phyloP scores from a whole-genome alignment of 2,113 vertebrate genomes.

The Oxyura jamaicensis region DNA sequence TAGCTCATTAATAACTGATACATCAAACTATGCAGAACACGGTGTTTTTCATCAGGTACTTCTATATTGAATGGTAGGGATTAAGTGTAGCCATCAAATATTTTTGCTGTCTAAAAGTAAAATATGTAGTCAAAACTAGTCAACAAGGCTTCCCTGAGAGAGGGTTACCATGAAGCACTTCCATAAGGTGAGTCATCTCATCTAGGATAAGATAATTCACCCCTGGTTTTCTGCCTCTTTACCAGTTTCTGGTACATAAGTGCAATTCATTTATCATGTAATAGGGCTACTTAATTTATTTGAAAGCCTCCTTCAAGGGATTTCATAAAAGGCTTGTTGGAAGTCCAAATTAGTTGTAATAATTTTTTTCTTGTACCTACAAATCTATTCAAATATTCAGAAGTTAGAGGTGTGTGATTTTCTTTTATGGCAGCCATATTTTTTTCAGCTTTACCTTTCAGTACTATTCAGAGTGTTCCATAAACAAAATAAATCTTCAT shows the following conservation, averaged over 20 bases:
- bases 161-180: not conserved
- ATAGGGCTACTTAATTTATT: slow-evolving; percentile 34
- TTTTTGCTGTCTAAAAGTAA: not conserved
- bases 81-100: not conserved
- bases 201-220: not conserved
- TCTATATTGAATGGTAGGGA: not conserved
- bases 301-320: slow-evolving; percentile 15
- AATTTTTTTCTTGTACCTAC: not conserved
- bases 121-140: not conserved
- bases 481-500: slow-evolving; percentile 34
- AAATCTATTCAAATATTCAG: not conserved
- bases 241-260: not conserved
- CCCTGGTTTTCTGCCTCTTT: slow-evolving; percentile 8
- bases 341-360: slow-evolving; percentile 38
- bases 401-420: not conserved
- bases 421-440: not conserved
- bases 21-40: not conserved
- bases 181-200: not conserved
- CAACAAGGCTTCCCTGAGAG: not conserved
- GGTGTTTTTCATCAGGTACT: not conserved
- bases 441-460: not conserved
- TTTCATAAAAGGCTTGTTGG: slow-evolving; percentile 11
- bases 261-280: not conserved
- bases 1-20: not conserved
- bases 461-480: not conserved